Conservation (phyloP, 1,140 invertebrate species). For the Drosophila grimshawi region DNA sequence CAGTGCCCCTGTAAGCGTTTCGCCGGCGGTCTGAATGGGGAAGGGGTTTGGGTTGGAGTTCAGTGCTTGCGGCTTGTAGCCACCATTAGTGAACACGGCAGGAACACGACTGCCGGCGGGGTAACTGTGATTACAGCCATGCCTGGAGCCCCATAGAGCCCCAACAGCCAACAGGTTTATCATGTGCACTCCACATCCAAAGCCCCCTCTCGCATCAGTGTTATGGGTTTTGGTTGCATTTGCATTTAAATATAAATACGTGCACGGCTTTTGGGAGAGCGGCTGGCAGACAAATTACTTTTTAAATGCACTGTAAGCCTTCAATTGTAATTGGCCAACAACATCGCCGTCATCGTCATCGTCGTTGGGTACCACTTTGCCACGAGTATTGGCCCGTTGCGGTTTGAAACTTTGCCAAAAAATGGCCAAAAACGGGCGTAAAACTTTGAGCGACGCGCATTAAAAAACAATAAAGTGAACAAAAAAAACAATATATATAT, state of each 20-base stretch:
- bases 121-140: constrained; percentile 70
- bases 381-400: constrained; percentile 32
- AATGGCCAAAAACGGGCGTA: constrained; percentile 24
- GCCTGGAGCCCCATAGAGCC: constrained; percentile 30
- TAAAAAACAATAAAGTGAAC: constrained; percentile 79
- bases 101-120: constrained; percentile 39
- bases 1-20: constrained; percentile 55
- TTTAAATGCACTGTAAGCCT: constrained; percentile 83
- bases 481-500: constrained; percentile 26
- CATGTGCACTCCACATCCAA: constrained; percentile 30
- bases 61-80: constrained; percentile 82
- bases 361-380: constrained; percentile 6
- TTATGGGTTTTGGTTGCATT: constrained; percentile 55
- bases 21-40: background rate
- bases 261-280: constrained; percentile 68
- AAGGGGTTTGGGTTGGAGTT: constrained; percentile 26
- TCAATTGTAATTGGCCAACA: constrained; percentile 77
- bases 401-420: constrained; percentile 77
- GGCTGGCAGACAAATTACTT: constrained; percentile 83
- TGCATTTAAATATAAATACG: constrained; percentile 83
- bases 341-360: background rate
- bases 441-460: constrained; percentile 66
- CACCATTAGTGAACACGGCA: constrained; percentile 82
- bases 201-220: constrained; percentile 17
- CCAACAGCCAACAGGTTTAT: constrained; percentile 52